Evolutionary conservation across 2,113 vertebrate genomes (phyloP).

Genomic region (Albula goreensis): DNA sequence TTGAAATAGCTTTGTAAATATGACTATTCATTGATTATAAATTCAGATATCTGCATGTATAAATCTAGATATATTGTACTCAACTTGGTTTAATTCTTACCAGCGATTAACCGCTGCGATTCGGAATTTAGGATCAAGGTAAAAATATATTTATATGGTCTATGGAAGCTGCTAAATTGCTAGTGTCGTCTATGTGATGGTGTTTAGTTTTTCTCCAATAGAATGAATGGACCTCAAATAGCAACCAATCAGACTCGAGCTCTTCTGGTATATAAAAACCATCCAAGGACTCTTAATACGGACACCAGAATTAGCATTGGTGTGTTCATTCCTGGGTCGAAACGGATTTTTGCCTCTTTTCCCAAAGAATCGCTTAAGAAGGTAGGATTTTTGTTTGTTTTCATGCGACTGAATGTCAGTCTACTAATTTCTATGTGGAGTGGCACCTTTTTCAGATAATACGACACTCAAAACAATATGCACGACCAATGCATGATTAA

Average conservation of each 20-base stretch:
- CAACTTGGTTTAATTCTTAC: background rate
- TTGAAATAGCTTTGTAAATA: background rate
- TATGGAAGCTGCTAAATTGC: conserved; percentile 25
- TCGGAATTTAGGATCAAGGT: background rate
- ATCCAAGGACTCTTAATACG: conserved; percentile 43
- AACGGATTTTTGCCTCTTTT: conserved; percentile 23
- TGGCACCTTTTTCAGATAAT: background rate
- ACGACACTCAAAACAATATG: background rate
- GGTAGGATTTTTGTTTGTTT: conserved; percentile 34
- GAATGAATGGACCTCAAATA: conserved; percentile 90
- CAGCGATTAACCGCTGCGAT: background rate
- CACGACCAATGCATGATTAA: background rate
- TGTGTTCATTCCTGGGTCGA: conserved; percentile 34
- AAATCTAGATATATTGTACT: background rate
- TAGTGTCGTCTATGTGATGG: conserved; percentile 35
- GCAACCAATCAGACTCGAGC: conserved; percentile 67
- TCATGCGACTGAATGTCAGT: background rate
- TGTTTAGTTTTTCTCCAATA: conserved; percentile 61
- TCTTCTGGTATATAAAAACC: conserved; percentile 67
- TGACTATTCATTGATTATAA: background rate
- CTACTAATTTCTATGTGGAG: no score
- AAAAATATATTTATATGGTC: conserved; percentile 31
- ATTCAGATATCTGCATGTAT: background rate
- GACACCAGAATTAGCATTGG: conserved; percentile 49
- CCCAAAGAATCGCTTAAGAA: conserved; percentile 37